Base-by-base conservation (phyloP, 2,888 invertebrate genomes). In the Dinocampus coccinellae region DNA sequence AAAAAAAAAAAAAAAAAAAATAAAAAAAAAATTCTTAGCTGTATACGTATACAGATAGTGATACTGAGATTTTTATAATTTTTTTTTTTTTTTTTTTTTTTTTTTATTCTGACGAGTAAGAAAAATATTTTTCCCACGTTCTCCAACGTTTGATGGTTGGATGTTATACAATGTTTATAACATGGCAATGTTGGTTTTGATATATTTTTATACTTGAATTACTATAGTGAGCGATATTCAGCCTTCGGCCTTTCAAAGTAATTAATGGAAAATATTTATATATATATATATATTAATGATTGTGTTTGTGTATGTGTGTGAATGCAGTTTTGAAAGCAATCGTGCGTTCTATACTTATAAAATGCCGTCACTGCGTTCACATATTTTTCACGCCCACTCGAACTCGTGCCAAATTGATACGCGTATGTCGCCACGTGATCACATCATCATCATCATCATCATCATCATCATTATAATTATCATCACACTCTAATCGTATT, bases 371-470 rank as follows among this genome's bases (percentile, higher is more conserved):
- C 53, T 62, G 66, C 71, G 66, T 71, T 71, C 34, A 62, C 71
- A 61, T 39, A 71, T 66, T 66, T 71, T 71, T 71, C 71, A 71
- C 71, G 62, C 71, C 70, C 52, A 65, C 70, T 47, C 60, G 65
- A 60, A 34, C 58, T 65, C 65, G 34, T 53, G 62, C 42, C 42
- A 57, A 67, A 71, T 71, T 67, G 66, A 61, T 62, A 71, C 61
- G 71, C 60, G 62, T 47, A 0, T 0, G 6, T 47, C 62, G 61
- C 60, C 66, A 71, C 71, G 66, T 71, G 71, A 66, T 53, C 26
- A 11, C 16, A n/a, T 34, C 16, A n/a, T 29, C 34, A 0, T 11
- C 22, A n/a, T 36, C 36, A 6, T 3, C 42, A 6, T n/a, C 2
- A 6, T 6, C n/a, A 13, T 42, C 3, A 6, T 6, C 11, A 13